These are phyloP conservation scores for Etheostoma perlongum DNA, from an alignment of 2,797 vertebrate genomes.

Conservation along the genomic window DNA sequence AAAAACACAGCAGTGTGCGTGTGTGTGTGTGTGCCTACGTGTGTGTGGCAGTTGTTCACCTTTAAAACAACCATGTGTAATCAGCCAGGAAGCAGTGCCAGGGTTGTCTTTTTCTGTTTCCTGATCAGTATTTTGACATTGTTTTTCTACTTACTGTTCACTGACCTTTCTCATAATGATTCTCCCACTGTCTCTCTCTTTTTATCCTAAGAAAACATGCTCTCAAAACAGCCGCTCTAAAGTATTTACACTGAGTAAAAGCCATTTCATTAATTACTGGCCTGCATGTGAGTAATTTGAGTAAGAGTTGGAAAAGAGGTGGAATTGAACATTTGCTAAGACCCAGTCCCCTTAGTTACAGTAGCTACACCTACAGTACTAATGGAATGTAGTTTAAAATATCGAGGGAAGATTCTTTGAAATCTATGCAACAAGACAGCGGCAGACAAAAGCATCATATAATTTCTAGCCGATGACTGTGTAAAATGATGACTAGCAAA, in stretches of 20 bases:
- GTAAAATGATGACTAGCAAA: no score
- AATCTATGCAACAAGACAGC: not conserved
- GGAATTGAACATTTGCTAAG: not conserved
- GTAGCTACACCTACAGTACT: not conserved
- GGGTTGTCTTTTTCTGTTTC: slow-evolving; percentile 74
- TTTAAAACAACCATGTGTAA: slow-evolving; percentile 53
- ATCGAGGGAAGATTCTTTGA: not conserved
- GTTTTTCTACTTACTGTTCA: slow-evolving; percentile 16
- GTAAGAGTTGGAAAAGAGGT: not conserved
- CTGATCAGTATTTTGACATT: slow-evolving; percentile 70
- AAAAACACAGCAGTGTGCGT: slow-evolving; percentile 30
- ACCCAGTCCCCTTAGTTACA: no score
- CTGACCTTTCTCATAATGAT: slow-evolving; percentile 38
- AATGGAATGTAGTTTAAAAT: not conserved
- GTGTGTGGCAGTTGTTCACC: slow-evolving; percentile 9
- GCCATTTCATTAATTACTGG: not conserved
- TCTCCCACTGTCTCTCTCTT: slow-evolving; percentile 19
- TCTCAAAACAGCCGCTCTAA: not conserved
- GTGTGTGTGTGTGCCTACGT: not conserved
- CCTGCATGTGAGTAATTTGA: not conserved
- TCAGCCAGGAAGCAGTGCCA: slow-evolving; percentile 80
- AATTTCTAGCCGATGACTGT: not conserved
- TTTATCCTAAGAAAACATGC: slow-evolving; percentile 29
- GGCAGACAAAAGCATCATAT: not conserved
- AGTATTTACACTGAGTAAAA: not conserved